Percentiles rank a stretch among this genome's conserved stretches.
Evolutionary conservation across 2,888 invertebrate species (phyloP).

Genomic region (Xestia ashworthii): DNA sequence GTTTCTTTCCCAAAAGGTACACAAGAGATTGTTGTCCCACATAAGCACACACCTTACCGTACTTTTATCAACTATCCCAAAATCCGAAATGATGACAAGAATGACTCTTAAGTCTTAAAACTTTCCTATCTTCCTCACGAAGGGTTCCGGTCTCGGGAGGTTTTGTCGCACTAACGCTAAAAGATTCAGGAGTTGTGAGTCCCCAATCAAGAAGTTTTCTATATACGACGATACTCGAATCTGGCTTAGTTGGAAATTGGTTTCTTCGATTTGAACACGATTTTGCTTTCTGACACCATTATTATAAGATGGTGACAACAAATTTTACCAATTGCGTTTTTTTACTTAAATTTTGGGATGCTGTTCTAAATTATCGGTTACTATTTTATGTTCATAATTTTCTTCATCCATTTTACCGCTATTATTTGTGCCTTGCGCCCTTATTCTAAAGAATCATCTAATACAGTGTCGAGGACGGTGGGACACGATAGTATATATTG

Average conservation of each 20-base stretch:
- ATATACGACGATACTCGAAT: slow-evolving; percentile 35
- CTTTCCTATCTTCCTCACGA: slow-evolving; percentile 69
- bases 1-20: background rate
- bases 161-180: slow-evolving; percentile 67
- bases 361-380: background rate
- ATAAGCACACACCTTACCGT: slow-evolving; percentile 44
- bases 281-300: slow-evolving; percentile 39
- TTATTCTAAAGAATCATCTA: slow-evolving; percentile 69
- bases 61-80: slow-evolving; percentile 62
- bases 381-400: background rate
- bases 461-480: slow-evolving; percentile 66
- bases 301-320: background rate
- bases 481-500: slow-evolving; percentile 70
- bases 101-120: slow-evolving; percentile 68
- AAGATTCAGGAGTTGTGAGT: slow-evolving; percentile 70
- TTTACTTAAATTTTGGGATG: background rate
- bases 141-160: slow-evolving; percentile 68
- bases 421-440: slow-evolving; percentile 54
- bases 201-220: slow-evolving; percentile 68
- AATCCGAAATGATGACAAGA: slow-evolving; percentile 68
- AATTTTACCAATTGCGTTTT: background rate
- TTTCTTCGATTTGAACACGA: slow-evolving; percentile 31
- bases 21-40: slow-evolving; percentile 23
- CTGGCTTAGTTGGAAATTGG: slow-evolving; percentile 36
- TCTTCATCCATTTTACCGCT: slow-evolving; percentile 28